Evolutionary conservation across 2,797 vertebrate species (phyloP), one percentile per base, ranked within the genome.

Genomic region (Oophaga sylvatica): DNA sequence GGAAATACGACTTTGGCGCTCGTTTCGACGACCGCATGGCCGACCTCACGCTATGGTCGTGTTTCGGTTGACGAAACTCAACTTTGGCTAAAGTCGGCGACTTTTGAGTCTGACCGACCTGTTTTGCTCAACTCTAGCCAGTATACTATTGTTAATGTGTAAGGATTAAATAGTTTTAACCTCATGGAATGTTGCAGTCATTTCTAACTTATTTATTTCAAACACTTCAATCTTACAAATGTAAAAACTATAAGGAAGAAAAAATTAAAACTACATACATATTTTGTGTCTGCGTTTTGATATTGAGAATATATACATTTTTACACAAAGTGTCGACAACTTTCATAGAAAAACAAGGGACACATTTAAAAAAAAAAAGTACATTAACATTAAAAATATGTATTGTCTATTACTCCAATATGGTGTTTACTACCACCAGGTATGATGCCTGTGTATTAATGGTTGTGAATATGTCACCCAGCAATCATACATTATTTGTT

Each of bases 101-200:
- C 26, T 26, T 26, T 26, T 26, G 26, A 26, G 26, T 26, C 26
- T 26, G 26, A 26, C 26, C 26, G 26, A 26, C 26, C 26, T 26
- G 26, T 26, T 26, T 26, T 26, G 26, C 26, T 26, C 26, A 26
- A 26, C 26, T 26, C 26, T 26, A 26, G 26, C 26, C 26, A 92
- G 91, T 90, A 57, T 10, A 11, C 9, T 17, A 29, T 83, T 71
- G 53, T 59, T 57, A 1, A 83, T 15, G 17, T 35, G 12, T 22
- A 20, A 17, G 92, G 91, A 92, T 87, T 90, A 88, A 93, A 92
- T 91, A 90, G 91, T 90, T 92, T 77, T 91, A 91, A 91, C 91
- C 22, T 90, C 85, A 93, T 90, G 90, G 91, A 87, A 63, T 62
- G 31, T 19, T 2, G 22, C 20, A 22, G 60, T 3, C 35, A 63